A percentile compares a stretch with the other conserved stretches of the same genome.
phyloP scores from a whole-genome alignment of 1,140 invertebrate species.

The Camponotus vicinus region DNA sequence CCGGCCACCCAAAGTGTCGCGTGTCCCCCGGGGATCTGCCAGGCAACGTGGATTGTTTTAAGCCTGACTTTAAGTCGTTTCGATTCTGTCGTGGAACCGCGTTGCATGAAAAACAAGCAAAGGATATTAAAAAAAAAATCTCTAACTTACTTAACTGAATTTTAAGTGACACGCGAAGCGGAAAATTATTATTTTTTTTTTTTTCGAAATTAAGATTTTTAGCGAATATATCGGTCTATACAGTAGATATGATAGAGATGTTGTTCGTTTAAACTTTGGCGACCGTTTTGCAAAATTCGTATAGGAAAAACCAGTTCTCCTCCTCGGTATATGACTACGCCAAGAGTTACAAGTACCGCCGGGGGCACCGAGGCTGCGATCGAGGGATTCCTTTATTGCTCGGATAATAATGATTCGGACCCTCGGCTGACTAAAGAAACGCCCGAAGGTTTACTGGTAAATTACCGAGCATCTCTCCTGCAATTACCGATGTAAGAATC shows the following conservation, averaged over 20 bases:
- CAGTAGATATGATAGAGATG: background rate
- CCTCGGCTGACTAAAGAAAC: constrained; percentile 63
- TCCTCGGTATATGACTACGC: constrained; percentile 24
- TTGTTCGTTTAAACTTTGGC: background rate
- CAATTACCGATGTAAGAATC: constrained; percentile 70
- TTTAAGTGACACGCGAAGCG: constrained; percentile 17
- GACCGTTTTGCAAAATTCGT: constrained; percentile 8
- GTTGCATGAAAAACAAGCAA: constrained; percentile 12
- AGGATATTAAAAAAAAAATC: background rate
- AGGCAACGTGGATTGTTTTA: constrained; percentile 70
- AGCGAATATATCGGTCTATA: background rate
- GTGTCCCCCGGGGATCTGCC: constrained; percentile 76
- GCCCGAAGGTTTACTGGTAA: constrained; percentile 72
- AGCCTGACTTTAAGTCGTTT: constrained; percentile 70
- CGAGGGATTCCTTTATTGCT: constrained; percentile 74
- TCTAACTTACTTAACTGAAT: constrained; percentile 22
- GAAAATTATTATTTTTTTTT: background rate
- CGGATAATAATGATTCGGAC: constrained; percentile 73
- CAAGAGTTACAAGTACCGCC: constrained; percentile 57
- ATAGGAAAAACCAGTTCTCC: constrained; percentile 20
- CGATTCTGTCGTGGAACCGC: constrained; percentile 62
- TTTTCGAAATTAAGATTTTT: background rate
- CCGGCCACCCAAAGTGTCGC: constrained; percentile 84
- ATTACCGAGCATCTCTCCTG: constrained; percentile 70
- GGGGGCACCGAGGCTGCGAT: constrained; percentile 54